These are phyloP conservation scores for Astropecten irregularis DNA, from an alignment of 53 echinoderm and acorn worm species.

Conservation along the genomic window DNA sequence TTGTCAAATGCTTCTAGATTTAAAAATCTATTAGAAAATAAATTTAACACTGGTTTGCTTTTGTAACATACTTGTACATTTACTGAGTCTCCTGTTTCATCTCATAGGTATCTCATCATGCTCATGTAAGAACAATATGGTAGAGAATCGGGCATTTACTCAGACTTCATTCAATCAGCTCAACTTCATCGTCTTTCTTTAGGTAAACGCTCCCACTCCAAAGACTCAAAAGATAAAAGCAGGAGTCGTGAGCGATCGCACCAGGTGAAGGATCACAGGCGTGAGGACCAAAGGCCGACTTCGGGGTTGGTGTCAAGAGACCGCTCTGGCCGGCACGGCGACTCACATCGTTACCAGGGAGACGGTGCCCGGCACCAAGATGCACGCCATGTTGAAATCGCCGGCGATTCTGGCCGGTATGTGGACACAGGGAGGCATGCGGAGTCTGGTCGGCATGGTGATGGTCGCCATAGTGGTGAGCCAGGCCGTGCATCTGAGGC, in stretches of 20 bases:
- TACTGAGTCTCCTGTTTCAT: too few species aligned
- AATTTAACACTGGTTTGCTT: too few species aligned
- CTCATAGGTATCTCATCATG: too few species aligned
- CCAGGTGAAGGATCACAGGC: conserved; percentile 19
- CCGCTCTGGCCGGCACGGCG: background rate
- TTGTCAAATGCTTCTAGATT: background rate
- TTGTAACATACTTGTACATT: too few species aligned
- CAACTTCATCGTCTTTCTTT: too few species aligned
- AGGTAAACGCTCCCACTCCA: conserved; percentile 58
- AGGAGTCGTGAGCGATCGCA: conserved; percentile 12
- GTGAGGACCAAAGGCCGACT: conserved; percentile 16
- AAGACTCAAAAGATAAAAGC: conserved; percentile 39
- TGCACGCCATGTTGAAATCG: conserved; percentile 28
- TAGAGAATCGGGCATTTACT: too few species aligned
- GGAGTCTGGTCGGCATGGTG: conserved; percentile 11
- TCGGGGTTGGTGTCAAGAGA: conserved; percentile 1
- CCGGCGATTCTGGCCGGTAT: conserved; percentile 8
- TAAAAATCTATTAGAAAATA: too few species aligned
- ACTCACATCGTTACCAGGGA: conserved; percentile 22
- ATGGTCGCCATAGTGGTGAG: background rate
- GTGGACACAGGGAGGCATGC: background rate
- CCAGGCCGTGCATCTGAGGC: background rate
- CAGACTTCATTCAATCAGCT: too few species aligned
- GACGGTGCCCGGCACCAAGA: conserved; percentile 26
- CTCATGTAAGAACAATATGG: too few species aligned